Conservation (phyloP, 2,888 invertebrate genomes). For the Troglohyphantes excavatus region DNA sequence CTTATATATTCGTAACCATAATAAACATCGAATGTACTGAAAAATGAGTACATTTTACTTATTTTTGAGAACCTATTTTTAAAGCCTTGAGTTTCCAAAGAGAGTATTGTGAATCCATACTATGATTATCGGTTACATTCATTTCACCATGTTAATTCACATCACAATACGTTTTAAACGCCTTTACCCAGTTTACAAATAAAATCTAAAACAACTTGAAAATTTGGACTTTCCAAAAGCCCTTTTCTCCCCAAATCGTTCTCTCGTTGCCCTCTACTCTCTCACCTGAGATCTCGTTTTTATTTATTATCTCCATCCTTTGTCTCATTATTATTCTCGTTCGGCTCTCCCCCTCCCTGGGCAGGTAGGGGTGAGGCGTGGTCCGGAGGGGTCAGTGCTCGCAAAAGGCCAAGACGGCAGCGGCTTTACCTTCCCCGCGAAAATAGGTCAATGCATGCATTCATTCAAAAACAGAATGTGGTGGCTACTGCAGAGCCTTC, state of each 20-base stretch:
- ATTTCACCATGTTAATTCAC: too few species aligned
- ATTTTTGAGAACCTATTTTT: too few species aligned
- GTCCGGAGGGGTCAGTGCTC: slow-evolving; percentile 71
- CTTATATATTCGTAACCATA: too few species aligned
- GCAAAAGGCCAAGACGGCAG: slow-evolving; percentile 37
- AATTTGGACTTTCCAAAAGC: not conserved
- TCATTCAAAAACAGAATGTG: slow-evolving; percentile 42
- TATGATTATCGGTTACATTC: too few species aligned
- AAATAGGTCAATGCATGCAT: slow-evolving; percentile 57
- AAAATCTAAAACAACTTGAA: not conserved
- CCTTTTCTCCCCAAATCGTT: not conserved
- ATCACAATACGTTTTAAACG: too few species aligned
- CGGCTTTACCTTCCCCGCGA: slow-evolving; percentile 21
- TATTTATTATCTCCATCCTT: slow-evolving; percentile 19
- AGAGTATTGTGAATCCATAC: too few species aligned
- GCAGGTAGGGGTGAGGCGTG: slow-evolving; percentile 71
- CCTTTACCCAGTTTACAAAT: too few species aligned
- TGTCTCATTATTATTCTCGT: slow-evolving; percentile 38
- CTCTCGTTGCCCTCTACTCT: not conserved
- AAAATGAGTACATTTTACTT: too few species aligned
- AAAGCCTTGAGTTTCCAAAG: too few species aligned
- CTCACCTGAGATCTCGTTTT: slow-evolving; percentile 23
- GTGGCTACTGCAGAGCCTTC: slow-evolving; percentile 40
- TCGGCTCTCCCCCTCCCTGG: not conserved
- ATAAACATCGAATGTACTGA: too few species aligned